phyloP scores from a whole-genome alignment of 2,797 vertebrate genomes.

The Vultur gryphus region DNA sequence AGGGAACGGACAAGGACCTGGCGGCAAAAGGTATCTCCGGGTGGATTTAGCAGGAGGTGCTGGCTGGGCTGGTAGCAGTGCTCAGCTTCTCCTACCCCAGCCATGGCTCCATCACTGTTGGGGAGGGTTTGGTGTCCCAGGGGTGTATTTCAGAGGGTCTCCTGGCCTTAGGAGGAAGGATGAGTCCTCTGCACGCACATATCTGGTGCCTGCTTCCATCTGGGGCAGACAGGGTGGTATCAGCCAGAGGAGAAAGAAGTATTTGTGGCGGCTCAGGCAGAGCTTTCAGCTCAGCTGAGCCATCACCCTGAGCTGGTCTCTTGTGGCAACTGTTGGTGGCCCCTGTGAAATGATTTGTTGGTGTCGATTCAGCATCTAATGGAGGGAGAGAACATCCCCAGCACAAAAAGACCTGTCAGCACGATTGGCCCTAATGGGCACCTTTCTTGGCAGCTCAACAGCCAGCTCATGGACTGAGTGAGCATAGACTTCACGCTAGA shows the following conservation, averaged over 20 bases:
- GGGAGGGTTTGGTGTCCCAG: not conserved
- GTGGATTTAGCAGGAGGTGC: not conserved
- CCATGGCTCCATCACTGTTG: rapidly evolving
- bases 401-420: slow-evolving; percentile 14
- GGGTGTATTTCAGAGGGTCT: not conserved
- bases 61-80: not conserved
- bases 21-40: slow-evolving; percentile 86
- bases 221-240: not conserved
- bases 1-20: slow-evolving; percentile 85
- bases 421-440: slow-evolving; percentile 16
- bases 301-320: not conserved
- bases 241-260: not conserved
- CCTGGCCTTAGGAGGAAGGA: not conserved
- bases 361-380: not conserved
- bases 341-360: not conserved
- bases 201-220: not conserved
- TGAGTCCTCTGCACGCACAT: not conserved
- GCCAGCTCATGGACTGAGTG: not conserved
- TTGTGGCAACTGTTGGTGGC: not conserved
- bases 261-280: not conserved
- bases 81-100: not conserved
- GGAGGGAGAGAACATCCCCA: not conserved
- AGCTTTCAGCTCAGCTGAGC: not conserved
- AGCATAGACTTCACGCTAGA: slow-evolving; percentile 30
- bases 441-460: slow-evolving; percentile 35